Evolutionary conservation across 1,140 invertebrate genomes (phyloP).

Genomic region (Scaptomyza graminum): DNA sequence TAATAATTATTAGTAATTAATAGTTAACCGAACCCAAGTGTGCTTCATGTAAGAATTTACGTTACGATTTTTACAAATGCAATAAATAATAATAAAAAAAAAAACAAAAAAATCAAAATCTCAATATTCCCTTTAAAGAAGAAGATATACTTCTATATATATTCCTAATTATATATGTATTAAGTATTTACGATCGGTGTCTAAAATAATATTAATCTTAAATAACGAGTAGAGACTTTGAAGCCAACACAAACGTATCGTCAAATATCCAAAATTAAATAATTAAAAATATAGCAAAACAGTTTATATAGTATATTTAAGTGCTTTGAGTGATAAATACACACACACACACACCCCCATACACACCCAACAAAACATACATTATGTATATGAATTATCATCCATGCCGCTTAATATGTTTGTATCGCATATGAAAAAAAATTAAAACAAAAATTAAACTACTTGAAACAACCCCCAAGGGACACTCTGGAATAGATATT

Average conservation of each 20-base stretch:
- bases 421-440: slow-evolving; percentile 1
- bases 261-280: slow-evolving; percentile 37
- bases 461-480: slow-evolving; percentile 47
- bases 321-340: slow-evolving; percentile 40
- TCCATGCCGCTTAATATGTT: slow-evolving; percentile 8
- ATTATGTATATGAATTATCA: too few relatives aligned
- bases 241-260: slow-evolving; percentile 50
- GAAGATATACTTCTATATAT: slow-evolving; percentile 6
- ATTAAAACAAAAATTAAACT: slow-evolving; percentile 8
- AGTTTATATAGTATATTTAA: slow-evolving; percentile 20
- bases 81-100: slow-evolving; percentile 16
- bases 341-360: slow-evolving; percentile 14
- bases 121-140: slow-evolving; percentile 30
- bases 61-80: slow-evolving; percentile 74
- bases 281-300: not conserved
- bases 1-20: slow-evolving; percentile 32
- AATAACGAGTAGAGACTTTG: slow-evolving; percentile 77
- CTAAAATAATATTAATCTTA: slow-evolving; percentile 47
- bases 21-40: slow-evolving; percentile 80
- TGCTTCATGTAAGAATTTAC: slow-evolving; percentile 83
- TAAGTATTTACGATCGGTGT: slow-evolving; percentile 76
- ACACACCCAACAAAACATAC: too few relatives aligned
- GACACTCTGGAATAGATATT: slow-evolving; percentile 69
- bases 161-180: slow-evolving; percentile 55
- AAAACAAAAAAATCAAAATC: slow-evolving; percentile 15